Percentiles rank a stretch among this genome's conserved stretches.
phyloP scores from a whole-genome alignment of 2,797 vertebrate genomes.

The Caiman crocodilus region DNA sequence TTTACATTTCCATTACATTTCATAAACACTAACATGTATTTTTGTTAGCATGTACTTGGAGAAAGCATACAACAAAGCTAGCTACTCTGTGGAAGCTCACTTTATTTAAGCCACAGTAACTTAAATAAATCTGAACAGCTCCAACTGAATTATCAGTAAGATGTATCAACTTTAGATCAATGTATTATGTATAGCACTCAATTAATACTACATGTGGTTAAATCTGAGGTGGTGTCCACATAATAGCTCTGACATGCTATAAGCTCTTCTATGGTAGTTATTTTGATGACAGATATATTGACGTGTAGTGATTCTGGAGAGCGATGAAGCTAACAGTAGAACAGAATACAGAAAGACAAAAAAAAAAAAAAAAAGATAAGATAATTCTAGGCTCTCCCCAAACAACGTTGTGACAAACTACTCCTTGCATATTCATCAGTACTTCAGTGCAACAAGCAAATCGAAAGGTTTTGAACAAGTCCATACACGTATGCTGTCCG shows the following conservation, averaged over 20 bases:
- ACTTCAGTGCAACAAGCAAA: neutral
- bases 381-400: neutral
- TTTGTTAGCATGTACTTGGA: neutral
- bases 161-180: neutral
- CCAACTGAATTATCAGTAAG: neutral
- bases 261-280: neutral
- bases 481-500: slow-evolving; percentile 11
- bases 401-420: neutral
- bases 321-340: neutral
- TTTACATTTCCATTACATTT: too few species aligned
- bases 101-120: neutral
- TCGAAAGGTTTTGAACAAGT: neutral
- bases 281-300: neutral
- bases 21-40: neutral
- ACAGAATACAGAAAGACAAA: neutral
- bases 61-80: accelerated
- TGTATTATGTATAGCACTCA: neutral
- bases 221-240: neutral
- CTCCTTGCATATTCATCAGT: neutral
- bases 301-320: too few species aligned
- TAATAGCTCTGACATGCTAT: neutral
- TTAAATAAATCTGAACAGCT: accelerated
- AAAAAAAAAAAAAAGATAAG: neutral
- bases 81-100: neutral
- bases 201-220: neutral